phyloP scores from a whole-genome alignment of 2,888 invertebrate genomes.

The Caenorhabditis sp. region DNA sequence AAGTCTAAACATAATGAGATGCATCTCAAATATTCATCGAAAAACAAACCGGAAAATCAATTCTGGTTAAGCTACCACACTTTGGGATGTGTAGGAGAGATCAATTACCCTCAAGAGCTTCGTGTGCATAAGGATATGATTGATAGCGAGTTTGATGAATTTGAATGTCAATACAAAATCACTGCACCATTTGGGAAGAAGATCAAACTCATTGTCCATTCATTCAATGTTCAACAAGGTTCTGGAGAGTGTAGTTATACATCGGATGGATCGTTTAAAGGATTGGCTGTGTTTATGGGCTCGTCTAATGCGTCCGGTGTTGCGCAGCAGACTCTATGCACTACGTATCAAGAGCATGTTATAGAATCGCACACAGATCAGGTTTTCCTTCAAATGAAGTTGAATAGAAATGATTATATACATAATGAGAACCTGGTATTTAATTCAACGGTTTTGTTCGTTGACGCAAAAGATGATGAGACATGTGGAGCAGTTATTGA shows the following conservation, averaged over 20 bases:
- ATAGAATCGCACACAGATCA: constrained; percentile 53
- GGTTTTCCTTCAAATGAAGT: constrained; percentile 47
- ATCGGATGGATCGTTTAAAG: constrained; percentile 35
- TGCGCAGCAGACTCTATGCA: constrained; percentile 46
- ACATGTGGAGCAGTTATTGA: constrained; percentile 41
- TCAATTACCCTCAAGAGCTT: constrained; percentile 43
- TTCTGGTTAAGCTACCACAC: constrained; percentile 69
- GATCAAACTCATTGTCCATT: constrained; percentile 35
- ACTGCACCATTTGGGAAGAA: constrained; percentile 45
- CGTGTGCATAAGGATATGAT: constrained; percentile 41
- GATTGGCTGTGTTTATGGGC: constrained; percentile 54
- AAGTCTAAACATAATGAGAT: constrained; percentile 44
- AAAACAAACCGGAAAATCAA: constrained; percentile 51
- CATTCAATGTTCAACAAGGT: constrained; percentile 28
- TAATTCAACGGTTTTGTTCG: constrained; percentile 28
- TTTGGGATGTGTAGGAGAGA: constrained; percentile 60
- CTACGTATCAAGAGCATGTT: constrained; percentile 3
- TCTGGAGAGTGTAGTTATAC: constrained; percentile 14
- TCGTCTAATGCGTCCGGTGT: constrained; percentile 44
- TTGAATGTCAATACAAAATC: constrained; percentile 62
- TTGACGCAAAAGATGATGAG: constrained; percentile 30
- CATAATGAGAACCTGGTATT: constrained; percentile 23
- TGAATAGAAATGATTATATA: constrained; percentile 7
- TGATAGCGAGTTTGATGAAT: constrained; percentile 30
- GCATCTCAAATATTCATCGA: constrained; percentile 48